phyloP scores from a whole-genome alignment of 2,797 vertebrate genomes.

The Crocidura indochinensis region DNA sequence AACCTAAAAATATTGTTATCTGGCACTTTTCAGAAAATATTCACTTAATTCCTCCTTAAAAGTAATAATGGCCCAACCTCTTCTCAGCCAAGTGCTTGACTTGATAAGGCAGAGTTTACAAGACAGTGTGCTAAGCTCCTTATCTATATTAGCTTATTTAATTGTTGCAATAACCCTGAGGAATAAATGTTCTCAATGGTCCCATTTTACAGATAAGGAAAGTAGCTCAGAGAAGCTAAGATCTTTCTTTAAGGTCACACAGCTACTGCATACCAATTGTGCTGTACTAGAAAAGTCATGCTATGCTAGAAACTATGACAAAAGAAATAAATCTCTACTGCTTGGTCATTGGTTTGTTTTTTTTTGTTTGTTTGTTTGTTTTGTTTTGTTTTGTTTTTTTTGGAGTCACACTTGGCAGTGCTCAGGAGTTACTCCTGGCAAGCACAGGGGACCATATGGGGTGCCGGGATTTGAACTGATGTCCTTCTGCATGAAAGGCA shows the following conservation, averaged over 20 bases:
- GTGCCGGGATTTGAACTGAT: no score
- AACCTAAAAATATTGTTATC: conserved; percentile 59
- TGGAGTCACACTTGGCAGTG: no score
- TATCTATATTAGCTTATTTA: neutral
- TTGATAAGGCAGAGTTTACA: conserved; percentile 3
- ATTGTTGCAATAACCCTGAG: neutral
- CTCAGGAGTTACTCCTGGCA: no score
- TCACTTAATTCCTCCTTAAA: conserved; percentile 38
- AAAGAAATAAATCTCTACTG: neutral
- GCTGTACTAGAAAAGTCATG: neutral
- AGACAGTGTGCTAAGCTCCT: neutral
- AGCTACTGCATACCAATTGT: conserved; percentile 36
- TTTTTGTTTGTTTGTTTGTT: no score
- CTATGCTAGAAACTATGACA: neutral
- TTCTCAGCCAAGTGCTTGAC: neutral
- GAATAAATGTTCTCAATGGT: neutral
- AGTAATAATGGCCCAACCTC: neutral
- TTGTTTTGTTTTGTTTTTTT: no score
- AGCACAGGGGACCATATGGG: no score
- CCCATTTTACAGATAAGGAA: conserved; percentile 13
- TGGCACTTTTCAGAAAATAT: neutral
- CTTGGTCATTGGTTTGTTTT: neutral
- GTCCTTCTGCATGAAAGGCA: no score
- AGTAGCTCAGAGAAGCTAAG: conserved; percentile 52
- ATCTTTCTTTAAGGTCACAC: neutral